A percentile compares a stretch with the other conserved stretches of the same genome.
Conservation (phyloP, 2,888 invertebrate genomes). For the Drosophila monieri region DNA sequence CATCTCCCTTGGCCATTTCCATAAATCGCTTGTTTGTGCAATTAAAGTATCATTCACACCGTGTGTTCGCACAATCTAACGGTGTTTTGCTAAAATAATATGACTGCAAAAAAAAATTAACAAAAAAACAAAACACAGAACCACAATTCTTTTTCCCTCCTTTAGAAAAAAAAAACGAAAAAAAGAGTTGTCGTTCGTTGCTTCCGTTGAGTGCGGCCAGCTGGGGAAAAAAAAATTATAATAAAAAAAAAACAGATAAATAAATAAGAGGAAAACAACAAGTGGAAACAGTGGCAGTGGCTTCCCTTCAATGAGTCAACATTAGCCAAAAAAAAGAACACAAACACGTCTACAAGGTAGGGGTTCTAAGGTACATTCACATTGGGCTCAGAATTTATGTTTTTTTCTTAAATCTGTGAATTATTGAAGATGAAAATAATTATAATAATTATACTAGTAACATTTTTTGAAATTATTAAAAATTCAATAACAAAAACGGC, state of each 20-base stretch:
- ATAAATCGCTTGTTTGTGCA: conserved; percentile 77
- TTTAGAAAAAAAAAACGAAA: conserved; percentile 8
- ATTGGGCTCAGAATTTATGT: background rate
- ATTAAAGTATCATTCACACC: conserved; percentile 80
- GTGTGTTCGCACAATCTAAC: conserved; percentile 76
- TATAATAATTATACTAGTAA: too few relatives aligned
- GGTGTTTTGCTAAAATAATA: conserved; percentile 77
- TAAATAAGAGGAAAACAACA: conserved; percentile 11
- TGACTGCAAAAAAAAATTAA: conserved; percentile 47
- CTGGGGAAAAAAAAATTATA: conserved; percentile 4
- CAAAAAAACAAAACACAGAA: conserved; percentile 25
- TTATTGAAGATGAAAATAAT: too few relatives aligned
- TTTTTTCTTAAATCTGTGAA: background rate
- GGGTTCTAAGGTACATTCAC: conserved; percentile 1
- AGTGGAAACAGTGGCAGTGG: conserved; percentile 40
- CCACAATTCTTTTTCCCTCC: conserved; percentile 13
- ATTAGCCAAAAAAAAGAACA: conserved; percentile 40
- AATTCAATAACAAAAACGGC: background rate
- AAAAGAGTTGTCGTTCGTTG: conserved; percentile 31
- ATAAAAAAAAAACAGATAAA: conserved; percentile 4
- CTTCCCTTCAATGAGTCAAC: conserved; percentile 70
- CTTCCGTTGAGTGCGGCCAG: conserved; percentile 31
- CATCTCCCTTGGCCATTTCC: background rate
- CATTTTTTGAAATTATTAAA: background rate
- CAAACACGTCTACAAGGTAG: background rate